Percentiles rank a stretch among this genome's conserved stretches.
Conservation (phyloP, 2,113 vertebrate species). For the Gnathonemus echidnorhynchus region DNA sequence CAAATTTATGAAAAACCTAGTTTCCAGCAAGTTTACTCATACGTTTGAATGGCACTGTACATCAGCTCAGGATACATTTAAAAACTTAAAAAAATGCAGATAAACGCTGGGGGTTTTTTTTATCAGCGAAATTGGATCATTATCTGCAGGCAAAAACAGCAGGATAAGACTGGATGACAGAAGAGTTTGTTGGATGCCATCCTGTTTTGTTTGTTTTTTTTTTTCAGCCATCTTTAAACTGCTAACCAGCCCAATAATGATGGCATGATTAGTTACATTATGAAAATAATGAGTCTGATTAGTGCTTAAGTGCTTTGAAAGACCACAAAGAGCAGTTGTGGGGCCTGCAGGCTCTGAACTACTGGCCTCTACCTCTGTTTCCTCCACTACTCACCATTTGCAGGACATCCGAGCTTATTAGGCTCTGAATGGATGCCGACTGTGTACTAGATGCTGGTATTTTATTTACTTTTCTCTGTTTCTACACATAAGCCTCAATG, state of each 20-base stretch:
- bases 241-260: not conserved
- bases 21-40: not conserved
- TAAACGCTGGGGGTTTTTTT: not conserved
- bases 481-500: not conserved
- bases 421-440: not conserved
- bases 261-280: not conserved
- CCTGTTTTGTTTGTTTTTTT: not conserved
- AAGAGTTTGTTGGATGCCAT: not conserved
- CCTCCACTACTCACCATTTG: not conserved
- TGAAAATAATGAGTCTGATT: not conserved
- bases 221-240: not conserved
- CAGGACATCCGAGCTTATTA: not conserved
- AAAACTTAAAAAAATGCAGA: slow-evolving; percentile 5
- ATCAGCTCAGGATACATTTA: not conserved
- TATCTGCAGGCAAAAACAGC: not conserved
- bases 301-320: not conserved
- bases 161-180: not conserved
- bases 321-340: not conserved
- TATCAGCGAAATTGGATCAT: not conserved
- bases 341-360: not conserved
- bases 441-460: not conserved
- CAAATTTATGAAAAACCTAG: not conserved
- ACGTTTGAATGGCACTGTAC: not conserved
- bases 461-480: not conserved
- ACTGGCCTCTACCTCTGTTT: not conserved